These are phyloP conservation scores for Desmophyllum pertusum DNA, from an alignment of 92 coral and sea anemone genomes.

Conservation along the genomic window DNA sequence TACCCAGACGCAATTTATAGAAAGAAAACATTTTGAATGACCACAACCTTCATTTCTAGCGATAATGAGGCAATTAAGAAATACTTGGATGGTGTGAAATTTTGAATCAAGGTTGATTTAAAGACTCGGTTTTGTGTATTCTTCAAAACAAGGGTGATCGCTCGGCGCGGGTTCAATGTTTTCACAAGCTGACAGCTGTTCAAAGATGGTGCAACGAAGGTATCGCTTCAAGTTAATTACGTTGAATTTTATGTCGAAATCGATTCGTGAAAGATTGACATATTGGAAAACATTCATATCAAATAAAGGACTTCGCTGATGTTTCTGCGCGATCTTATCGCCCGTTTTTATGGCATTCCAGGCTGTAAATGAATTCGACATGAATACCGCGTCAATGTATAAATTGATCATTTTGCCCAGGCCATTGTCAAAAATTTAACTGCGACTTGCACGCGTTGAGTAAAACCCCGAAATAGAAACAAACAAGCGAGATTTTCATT, in stretches of 20 bases:
- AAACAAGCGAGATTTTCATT: background rate
- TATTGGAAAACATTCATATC: constrained; percentile 22
- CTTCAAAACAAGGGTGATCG: constrained; percentile 2
- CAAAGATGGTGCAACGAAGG: constrained; percentile 20
- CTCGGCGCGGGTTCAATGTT: constrained; percentile 24
- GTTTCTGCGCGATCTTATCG: background rate
- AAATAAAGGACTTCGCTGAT: constrained; percentile 26
- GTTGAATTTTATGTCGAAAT: constrained; percentile 46
- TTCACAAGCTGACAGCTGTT: constrained; percentile 42
- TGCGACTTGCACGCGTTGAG: background rate
- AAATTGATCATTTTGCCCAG: background rate
- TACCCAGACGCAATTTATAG: background rate
- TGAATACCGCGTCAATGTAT: constrained; percentile 10
- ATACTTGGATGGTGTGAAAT: constrained; percentile 37
- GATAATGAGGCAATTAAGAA: constrained; percentile 29
- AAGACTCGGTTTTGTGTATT: constrained; percentile 33
- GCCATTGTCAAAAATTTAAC: constrained; percentile 1
- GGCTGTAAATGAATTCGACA: constrained; percentile 3
- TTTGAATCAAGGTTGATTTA: constrained; percentile 39
- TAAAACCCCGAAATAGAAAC: background rate
- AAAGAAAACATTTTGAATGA: background rate
- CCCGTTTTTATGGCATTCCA: background rate
- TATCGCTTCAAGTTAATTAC: constrained; percentile 37
- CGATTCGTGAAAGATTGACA: constrained; percentile 34
- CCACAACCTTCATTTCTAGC: background rate